phyloP scores from a whole-genome alignment of 2,113 vertebrate genomes.

The Scatophagus argus region DNA sequence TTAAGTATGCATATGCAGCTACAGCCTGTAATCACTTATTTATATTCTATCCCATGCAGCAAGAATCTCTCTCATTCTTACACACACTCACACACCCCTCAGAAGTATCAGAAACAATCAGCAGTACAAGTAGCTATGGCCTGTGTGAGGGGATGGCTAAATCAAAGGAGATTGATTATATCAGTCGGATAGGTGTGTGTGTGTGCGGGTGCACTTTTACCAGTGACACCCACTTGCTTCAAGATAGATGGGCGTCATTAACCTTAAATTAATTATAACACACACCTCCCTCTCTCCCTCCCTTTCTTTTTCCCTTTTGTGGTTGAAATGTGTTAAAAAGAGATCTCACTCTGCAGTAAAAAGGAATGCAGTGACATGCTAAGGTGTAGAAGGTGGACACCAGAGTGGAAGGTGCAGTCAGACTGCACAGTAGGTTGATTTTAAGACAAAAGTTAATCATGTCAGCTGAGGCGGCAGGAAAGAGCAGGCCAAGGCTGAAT shows the following conservation, averaged over 20 bases:
- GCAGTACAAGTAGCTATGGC: neutral
- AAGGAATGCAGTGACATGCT: neutral
- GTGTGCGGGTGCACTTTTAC: neutral
- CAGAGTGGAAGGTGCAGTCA: neutral
- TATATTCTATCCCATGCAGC: neutral
- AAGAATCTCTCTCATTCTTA: neutral
- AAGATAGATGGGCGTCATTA: constrained; percentile 47
- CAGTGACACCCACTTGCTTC: constrained; percentile 24
- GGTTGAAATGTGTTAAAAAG: neutral
- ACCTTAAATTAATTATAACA: constrained; percentile 48
- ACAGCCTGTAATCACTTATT: constrained; percentile 6
- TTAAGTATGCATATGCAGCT: constrained; percentile 14
- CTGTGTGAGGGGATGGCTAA: neutral
- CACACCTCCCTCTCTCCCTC: neutral
- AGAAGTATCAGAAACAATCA: constrained; percentile 23
- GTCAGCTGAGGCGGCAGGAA: neutral
- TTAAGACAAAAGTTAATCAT: constrained; percentile 29
- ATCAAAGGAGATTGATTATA: constrained; percentile 40
- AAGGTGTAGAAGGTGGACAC: neutral
- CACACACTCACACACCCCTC: neutral
- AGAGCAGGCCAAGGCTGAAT: neutral
- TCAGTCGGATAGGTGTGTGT: constrained; percentile 3
- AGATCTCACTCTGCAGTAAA: neutral
- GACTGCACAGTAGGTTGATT: neutral
- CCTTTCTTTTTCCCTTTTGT: neutral